These are phyloP conservation scores for Andrena flavipes DNA, from an alignment of 2,888 invertebrate genomes.

Conservation along the genomic window DNA sequence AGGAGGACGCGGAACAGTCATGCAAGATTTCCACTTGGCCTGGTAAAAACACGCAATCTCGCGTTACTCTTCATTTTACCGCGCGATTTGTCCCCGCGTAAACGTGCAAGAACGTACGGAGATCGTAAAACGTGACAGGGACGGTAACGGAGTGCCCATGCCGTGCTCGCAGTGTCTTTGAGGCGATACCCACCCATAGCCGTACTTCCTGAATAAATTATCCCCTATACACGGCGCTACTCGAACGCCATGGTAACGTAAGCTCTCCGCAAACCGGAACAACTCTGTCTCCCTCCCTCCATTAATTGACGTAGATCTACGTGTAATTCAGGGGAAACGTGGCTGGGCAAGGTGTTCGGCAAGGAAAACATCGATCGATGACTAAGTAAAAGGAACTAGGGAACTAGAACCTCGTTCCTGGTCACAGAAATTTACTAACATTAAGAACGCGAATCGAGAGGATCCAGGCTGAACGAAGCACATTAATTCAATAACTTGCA, in stretches of 20 bases:
- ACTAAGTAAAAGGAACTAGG: neutral
- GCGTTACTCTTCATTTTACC: conserved; percentile 43
- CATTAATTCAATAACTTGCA: too few relatives aligned
- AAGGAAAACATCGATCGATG: conserved; percentile 27
- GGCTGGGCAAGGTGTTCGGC: neutral
- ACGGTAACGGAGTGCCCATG: conserved; percentile 19
- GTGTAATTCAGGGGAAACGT: conserved; percentile 30
- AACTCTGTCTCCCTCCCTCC: conserved; percentile 25
- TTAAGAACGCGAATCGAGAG: neutral
- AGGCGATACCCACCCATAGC: conserved; percentile 21
- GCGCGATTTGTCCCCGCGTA: conserved; percentile 31
- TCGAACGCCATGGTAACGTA: conserved; percentile 62
- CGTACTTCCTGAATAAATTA: conserved; percentile 57
- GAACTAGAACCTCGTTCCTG: neutral
- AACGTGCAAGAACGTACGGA: conserved; percentile 28
- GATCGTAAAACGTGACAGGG: conserved; percentile 36
- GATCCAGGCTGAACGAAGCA: neutral
- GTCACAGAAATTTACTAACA: neutral
- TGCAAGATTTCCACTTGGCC: conserved; percentile 26
- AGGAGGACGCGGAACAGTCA: neutral
- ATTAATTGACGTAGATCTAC: conserved; percentile 46
- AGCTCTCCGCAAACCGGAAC: conserved; percentile 55
- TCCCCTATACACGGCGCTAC: conserved; percentile 44
- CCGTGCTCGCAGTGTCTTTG: conserved; percentile 26
- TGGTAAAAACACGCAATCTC: neutral